Evolutionary conservation across 1,140 invertebrate genomes (phyloP).

Genomic region (Euura saliciscinereae): DNA sequence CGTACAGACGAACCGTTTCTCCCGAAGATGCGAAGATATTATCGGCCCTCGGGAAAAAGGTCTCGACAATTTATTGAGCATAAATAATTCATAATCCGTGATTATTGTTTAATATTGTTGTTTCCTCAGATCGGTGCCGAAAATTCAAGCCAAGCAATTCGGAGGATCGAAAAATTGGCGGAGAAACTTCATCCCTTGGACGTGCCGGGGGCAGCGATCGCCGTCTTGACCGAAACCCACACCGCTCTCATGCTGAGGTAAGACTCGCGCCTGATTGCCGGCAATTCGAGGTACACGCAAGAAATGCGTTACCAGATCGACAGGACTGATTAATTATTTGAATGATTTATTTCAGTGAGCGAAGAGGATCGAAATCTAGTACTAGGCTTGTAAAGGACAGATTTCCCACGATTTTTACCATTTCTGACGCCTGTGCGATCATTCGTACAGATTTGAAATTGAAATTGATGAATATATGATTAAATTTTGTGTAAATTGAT

Average conservation of each 20-base stretch:
- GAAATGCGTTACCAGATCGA: background rate
- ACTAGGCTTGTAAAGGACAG: conserved; percentile 13
- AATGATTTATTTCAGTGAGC: conserved; percentile 17
- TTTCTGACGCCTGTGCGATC: conserved; percentile 12
- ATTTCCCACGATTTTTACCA: conserved; percentile 24
- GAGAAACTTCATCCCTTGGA: conserved; percentile 17
- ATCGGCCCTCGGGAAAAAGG: conserved; percentile 17
- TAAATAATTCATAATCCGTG: too few relatives aligned
- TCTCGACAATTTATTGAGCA: conserved; percentile 3
- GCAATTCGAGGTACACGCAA: background rate
- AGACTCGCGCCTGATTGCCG: background rate
- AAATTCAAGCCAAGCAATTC: conserved; percentile 19
- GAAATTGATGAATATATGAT: too few relatives aligned
- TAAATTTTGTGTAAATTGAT: too few relatives aligned
- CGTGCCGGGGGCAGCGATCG: conserved; percentile 16
- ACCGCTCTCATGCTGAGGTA: conserved; percentile 20
- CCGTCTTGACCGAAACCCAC: conserved; percentile 21
- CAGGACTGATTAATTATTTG: background rate
- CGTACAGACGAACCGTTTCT: conserved; percentile 14
- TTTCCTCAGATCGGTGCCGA: conserved; percentile 20
- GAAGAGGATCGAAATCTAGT: conserved; percentile 17
- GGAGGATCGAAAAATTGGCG: conserved; percentile 16
- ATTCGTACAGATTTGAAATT: background rate
- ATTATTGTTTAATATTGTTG: too few relatives aligned
- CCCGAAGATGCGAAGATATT: conserved; percentile 17